phyloP scores from a whole-genome alignment of 2,113 vertebrate species.

The Montifringilla adamsi region DNA sequence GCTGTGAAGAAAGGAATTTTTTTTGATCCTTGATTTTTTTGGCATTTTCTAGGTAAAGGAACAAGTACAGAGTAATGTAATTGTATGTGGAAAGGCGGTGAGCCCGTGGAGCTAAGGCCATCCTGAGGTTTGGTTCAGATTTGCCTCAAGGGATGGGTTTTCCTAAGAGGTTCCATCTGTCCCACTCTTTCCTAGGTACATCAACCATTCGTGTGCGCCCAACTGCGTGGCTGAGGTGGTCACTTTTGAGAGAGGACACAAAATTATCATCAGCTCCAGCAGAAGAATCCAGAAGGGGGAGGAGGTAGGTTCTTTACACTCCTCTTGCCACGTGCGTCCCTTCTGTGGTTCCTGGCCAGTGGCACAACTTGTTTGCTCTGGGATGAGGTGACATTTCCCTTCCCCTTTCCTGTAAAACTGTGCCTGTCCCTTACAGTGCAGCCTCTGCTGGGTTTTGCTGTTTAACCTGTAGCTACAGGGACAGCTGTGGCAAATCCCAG shows the following conservation, averaged over 20 bases:
- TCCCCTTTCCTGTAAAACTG: not conserved
- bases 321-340: rapidly evolving
- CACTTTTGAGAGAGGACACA: constrained; percentile 93
- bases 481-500: not conserved
- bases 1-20: not conserved
- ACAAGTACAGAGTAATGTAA: not conserved
- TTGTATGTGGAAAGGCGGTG: not conserved
- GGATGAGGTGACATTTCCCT: not conserved
- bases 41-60: not conserved
- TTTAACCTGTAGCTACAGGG: not conserved
- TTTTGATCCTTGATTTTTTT: not conserved
- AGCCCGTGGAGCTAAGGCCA: not conserved
- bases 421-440: rapidly evolving
- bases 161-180: not conserved
- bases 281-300: constrained; percentile 96
- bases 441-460: rapidly evolving
- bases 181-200: constrained; percentile 77
- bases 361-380: not conserved
- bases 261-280: constrained; percentile 97
- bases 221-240: constrained; percentile 98
- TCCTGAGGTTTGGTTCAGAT: not conserved
- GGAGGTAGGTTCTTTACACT: constrained; percentile 77
- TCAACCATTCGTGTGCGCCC: constrained; percentile 96
- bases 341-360: not conserved
- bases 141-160: not conserved